phyloP scores from a whole-genome alignment of 2,113 vertebrate species.

The Dasypus novemcinctus region DNA sequence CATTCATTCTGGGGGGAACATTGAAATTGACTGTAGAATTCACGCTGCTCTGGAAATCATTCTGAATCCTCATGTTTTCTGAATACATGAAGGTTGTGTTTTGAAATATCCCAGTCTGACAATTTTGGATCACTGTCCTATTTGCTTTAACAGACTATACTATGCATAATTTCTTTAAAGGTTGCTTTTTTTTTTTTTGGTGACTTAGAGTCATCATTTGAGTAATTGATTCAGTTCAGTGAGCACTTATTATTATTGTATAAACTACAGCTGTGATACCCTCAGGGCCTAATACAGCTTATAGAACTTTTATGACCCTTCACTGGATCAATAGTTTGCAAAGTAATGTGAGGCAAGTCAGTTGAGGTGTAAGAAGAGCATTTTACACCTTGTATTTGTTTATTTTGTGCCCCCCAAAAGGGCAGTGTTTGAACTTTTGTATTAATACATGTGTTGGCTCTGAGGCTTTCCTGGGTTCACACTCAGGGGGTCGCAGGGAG shows the following conservation, averaged over 20 bases:
- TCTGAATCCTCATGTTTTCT: conserved; percentile 40
- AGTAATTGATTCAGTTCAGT: neutral
- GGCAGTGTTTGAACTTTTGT: neutral
- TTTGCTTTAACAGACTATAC: neutral
- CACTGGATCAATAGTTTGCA: neutral
- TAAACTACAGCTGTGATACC: neutral
- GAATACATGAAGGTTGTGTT: neutral
- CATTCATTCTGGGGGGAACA: neutral
- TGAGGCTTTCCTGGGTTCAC: neutral
- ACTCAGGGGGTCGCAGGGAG: neutral
- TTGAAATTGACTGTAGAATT: neutral
- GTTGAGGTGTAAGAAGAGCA: neutral
- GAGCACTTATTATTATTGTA: neutral
- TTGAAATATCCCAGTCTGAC: neutral
- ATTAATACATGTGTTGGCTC: neutral
- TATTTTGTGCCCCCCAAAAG: neutral
- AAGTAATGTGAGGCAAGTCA: neutral
- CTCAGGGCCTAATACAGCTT: neutral
- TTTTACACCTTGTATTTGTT: neutral
- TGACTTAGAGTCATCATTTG: neutral
- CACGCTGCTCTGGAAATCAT: neutral
- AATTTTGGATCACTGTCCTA: neutral
- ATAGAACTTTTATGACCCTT: neutral
- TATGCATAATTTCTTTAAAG: neutral
- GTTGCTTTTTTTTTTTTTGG: conserved; percentile 36